These are phyloP conservation scores for Lampris megalopsis DNA, from an alignment of 2,113 vertebrate genomes.

Conservation along the genomic window DNA sequence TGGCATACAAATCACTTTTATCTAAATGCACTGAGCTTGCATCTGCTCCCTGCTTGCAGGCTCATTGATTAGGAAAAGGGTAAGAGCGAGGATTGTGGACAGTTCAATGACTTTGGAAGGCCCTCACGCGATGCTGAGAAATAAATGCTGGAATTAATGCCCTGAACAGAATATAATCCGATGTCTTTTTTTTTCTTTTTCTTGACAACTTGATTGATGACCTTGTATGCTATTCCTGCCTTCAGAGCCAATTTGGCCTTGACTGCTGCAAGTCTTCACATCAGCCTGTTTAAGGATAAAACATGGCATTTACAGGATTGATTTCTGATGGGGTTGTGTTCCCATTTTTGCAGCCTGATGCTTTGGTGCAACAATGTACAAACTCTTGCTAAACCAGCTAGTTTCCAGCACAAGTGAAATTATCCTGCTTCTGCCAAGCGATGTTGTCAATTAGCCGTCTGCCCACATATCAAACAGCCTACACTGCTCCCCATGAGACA, in stretches of 20 bases:
- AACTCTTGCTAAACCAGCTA: slow-evolving; percentile 27
- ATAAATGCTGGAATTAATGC: slow-evolving; percentile 27
- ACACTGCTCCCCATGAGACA: slow-evolving; percentile 20
- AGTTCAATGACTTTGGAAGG: neutral
- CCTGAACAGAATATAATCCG: slow-evolving; percentile 3
- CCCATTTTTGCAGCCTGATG: slow-evolving; percentile 11
- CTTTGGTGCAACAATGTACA: slow-evolving; percentile 28
- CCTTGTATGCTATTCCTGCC: slow-evolving; percentile 13
- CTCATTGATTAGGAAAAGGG: neutral
- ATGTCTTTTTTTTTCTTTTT: slow-evolving; percentile 14
- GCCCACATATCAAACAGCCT: slow-evolving; percentile 15
- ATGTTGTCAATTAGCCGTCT: slow-evolving; percentile 41
- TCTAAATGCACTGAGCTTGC: slow-evolving; percentile 9
- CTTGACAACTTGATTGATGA: slow-evolving; percentile 26
- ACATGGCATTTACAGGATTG: slow-evolving; percentile 36
- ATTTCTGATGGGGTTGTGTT: slow-evolving; percentile 33
- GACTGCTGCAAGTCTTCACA: slow-evolving; percentile 25
- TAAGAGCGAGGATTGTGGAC: neutral
- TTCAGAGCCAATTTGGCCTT: slow-evolving; percentile 23
- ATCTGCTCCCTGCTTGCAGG: slow-evolving; percentile 14
- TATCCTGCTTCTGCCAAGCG: slow-evolving; percentile 15
- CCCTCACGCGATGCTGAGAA: slow-evolving; percentile 19
- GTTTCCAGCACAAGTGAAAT: slow-evolving; percentile 44
- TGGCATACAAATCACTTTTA: slow-evolving; percentile 16
- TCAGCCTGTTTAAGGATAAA: slow-evolving; percentile 42